Base-by-base conservation (phyloP, 2,888 invertebrate species). In the Smittia sp. region DNA sequence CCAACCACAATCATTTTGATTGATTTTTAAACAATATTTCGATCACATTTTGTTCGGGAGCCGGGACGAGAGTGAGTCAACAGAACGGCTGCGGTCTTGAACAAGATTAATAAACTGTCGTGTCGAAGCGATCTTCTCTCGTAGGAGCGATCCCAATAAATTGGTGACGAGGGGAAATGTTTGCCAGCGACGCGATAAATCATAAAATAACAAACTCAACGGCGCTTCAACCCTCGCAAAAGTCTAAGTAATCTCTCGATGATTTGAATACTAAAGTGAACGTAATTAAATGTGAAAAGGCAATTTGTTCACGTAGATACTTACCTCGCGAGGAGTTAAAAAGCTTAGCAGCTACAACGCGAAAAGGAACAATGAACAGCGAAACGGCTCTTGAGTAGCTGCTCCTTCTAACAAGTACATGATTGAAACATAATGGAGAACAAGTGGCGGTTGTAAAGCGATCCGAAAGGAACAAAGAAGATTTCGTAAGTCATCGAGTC, bases 1-100 rank as follows among this genome's bases (percentile, higher is more conserved):
- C 63, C 63, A 63, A 4, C 58, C 58, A 27, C 63, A 63, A 20
- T 63, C 20, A 63, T 63, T 62, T 24, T 63, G 63, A 63, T 27
- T 63, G 63, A 63, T 63, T 63, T 63, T 27, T n/a, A 20, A 58
- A 58, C 22, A 24, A 22, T 58, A 3, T 22, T 58, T 58, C 22
- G 58, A 22, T 20, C 24, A 58, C 24, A 46, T 15, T 15, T 32
- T 32, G 32, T 32, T 32, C 13, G 46, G n/a, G 46, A 46, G 15
- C 46, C 2, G 46, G n/a, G 46, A n/a, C 58, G 22, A 58, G 58
- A 58, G 18, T 58, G 13, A 9, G 58, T n/a, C 58, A 22, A 58
- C 20, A 58, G 11, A 20, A 22, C 7, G 22, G 7, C 18, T 58
- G 2, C 2, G 46, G 46, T 13, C 4, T n/a, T 20, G 58, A 58